Conservation (phyloP, 2,888 invertebrate species). For the Diogma glabrata region DNA sequence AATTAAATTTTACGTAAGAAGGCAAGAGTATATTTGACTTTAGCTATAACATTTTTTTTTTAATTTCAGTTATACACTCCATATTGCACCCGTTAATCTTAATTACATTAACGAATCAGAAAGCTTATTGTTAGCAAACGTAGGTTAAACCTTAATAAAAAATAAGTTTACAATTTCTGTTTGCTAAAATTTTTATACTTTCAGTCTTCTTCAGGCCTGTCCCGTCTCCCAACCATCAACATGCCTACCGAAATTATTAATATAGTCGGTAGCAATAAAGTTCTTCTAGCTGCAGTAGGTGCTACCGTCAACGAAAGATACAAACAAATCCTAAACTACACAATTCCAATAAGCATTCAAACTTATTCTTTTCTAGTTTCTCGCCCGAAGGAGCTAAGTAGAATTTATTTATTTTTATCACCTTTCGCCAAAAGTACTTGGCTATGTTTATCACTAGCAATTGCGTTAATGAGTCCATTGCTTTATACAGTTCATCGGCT, state of each 20-base stretch:
- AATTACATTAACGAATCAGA: constrained; percentile 3
- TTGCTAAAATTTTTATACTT: too few species aligned
- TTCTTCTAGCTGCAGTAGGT: constrained; percentile 32
- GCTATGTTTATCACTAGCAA: constrained; percentile 62
- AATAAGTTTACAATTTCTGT: too few species aligned
- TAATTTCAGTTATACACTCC: constrained; percentile 23
- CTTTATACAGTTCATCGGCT: constrained; percentile 59
- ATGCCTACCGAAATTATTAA: constrained; percentile 12
- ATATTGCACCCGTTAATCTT: constrained; percentile 13
- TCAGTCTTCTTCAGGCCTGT: too few species aligned
- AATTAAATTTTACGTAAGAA: constrained; percentile 68
- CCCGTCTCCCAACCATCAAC: constrained; percentile 7
- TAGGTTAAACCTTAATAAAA: background rate
- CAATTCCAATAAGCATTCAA: constrained; percentile 64
- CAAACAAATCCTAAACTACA: constrained; percentile 55
- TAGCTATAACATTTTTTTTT: background rate
- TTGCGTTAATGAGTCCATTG: constrained; percentile 65
- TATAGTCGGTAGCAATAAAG: constrained; percentile 8
- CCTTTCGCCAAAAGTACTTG: constrained; percentile 76
- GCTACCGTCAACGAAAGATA: constrained; percentile 31
- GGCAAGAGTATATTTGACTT: background rate
- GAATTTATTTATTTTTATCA: constrained; percentile 70
- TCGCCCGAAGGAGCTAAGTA: constrained; percentile 65
- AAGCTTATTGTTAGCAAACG: background rate
- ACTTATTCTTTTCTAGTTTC: constrained; percentile 68